phyloP scores from a whole-genome alignment of 2,888 invertebrate species.

The Thymelicus acteon region DNA sequence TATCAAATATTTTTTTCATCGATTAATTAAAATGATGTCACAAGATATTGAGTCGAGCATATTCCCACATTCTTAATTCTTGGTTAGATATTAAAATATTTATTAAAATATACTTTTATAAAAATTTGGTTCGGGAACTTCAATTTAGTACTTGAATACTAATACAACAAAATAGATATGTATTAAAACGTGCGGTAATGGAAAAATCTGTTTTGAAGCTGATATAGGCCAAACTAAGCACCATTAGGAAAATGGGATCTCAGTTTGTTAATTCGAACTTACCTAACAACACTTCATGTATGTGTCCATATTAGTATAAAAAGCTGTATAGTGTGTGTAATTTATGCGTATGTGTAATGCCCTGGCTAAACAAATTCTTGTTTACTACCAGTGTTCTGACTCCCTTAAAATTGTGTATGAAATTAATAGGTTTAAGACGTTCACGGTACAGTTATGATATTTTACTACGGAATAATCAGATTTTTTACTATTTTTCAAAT shows the following conservation, averaged over 20 bases:
- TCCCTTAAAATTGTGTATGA: neutral
- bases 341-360: neutral
- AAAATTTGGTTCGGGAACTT: too few species aligned
- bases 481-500: too few species aligned
- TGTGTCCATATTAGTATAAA: conserved; percentile 4
- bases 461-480: neutral
- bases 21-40: too few species aligned
- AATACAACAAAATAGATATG: too few species aligned
- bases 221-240: neutral
- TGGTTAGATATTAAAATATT: too few species aligned
- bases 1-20: too few species aligned
- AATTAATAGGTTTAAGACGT: neutral
- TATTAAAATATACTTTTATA: too few species aligned
- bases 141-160: too few species aligned
- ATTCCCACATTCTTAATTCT: too few species aligned
- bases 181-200: too few species aligned
- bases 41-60: too few species aligned
- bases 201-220: too few species aligned
- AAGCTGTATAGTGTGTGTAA: neutral
- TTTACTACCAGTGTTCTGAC: conserved; percentile 3
- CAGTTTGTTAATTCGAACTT: neutral
- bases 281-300: neutral
- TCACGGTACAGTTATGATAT: neutral
- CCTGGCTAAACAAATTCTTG: neutral
- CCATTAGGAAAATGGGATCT: neutral